Conservation (phyloP, 2,888 invertebrate species). For the Malacosoma neustria region DNA sequence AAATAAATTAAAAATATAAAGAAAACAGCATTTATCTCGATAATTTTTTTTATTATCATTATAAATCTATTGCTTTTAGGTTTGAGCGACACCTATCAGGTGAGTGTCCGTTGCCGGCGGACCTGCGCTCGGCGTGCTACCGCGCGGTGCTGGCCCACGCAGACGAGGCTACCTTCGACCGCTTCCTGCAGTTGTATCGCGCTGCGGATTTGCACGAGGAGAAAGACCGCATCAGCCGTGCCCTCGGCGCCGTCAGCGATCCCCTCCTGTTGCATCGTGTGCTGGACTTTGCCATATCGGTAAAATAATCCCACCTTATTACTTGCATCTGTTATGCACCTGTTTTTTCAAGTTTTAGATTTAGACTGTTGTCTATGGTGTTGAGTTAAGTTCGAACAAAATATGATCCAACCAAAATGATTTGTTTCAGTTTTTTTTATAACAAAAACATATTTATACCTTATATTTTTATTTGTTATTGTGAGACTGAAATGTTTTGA, state of each 20-base stretch:
- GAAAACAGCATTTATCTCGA: no score
- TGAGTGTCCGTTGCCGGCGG: slow-evolving; percentile 81
- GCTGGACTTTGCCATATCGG: slow-evolving; percentile 87
- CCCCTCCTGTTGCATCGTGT: slow-evolving; percentile 81
- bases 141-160: slow-evolving; percentile 84
- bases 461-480: no score
- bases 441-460: no score
- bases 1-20: no score
- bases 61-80: slow-evolving; percentile 36
- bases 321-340: no score
- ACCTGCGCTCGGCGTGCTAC: slow-evolving; percentile 90
- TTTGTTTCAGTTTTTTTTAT: no score
- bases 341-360: no score
- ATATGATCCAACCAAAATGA: no score
- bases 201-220: slow-evolving; percentile 94
- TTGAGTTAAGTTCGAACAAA: no score
- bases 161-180: slow-evolving; percentile 81
- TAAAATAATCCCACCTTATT: slow-evolving; percentile 31
- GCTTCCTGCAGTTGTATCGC: slow-evolving; percentile 87
- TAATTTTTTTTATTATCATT: no score
- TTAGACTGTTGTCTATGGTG: no score
- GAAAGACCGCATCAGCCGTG: slow-evolving; percentile 90
- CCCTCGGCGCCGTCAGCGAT: slow-evolving; percentile 87
- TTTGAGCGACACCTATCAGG: slow-evolving; percentile 80
- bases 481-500: no score